A percentile compares a stretch with the other conserved stretches of the same genome.
Evolutionary conservation across 2,797 vertebrate genomes (phyloP).

Genomic region (Serranus cabrilla): DNA sequence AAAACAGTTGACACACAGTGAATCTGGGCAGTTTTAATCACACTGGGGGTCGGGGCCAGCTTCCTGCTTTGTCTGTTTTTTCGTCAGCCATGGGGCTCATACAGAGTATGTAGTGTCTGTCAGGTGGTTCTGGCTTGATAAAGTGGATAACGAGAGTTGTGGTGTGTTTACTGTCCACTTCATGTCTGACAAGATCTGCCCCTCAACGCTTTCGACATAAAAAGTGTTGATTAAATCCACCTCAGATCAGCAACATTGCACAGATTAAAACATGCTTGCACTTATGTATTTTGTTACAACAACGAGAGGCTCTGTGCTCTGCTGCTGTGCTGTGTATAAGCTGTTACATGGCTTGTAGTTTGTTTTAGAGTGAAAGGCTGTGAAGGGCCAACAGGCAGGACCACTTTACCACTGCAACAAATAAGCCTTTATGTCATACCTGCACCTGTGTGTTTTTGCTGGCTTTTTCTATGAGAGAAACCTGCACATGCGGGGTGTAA

Average conservation of each 20-base stretch:
- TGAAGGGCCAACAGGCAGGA: constrained; percentile 44
- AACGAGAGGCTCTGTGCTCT: not conserved
- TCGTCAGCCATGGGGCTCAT: not conserved
- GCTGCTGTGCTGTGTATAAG: not conserved
- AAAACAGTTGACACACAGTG: not conserved
- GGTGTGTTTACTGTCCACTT: constrained; percentile 6
- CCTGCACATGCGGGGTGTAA: constrained; percentile 69
- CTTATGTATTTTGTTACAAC: not conserved
- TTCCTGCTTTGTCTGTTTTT: not conserved
- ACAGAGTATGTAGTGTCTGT: not conserved
- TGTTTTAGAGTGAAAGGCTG: constrained; percentile 35
- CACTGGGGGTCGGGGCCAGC: not conserved
- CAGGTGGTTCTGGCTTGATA: constrained; percentile 1
- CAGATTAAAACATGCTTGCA: constrained; percentile 6
- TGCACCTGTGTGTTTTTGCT: constrained; percentile 63
- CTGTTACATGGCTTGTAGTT: constrained; percentile 29
- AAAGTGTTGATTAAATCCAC: constrained; percentile 14
- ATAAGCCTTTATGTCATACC: constrained; percentile 60
- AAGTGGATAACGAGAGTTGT: constrained; percentile 3
- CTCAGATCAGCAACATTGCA: constrained; percentile 5
- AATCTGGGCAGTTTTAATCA: not conserved
- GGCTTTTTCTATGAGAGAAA: constrained; percentile 49
- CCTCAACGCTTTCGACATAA: not conserved
- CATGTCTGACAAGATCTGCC: not conserved
- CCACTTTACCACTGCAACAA: constrained; percentile 54